phyloP scores from a whole-genome alignment of 2,888 invertebrate species.

The Capitulum mitella region DNA sequence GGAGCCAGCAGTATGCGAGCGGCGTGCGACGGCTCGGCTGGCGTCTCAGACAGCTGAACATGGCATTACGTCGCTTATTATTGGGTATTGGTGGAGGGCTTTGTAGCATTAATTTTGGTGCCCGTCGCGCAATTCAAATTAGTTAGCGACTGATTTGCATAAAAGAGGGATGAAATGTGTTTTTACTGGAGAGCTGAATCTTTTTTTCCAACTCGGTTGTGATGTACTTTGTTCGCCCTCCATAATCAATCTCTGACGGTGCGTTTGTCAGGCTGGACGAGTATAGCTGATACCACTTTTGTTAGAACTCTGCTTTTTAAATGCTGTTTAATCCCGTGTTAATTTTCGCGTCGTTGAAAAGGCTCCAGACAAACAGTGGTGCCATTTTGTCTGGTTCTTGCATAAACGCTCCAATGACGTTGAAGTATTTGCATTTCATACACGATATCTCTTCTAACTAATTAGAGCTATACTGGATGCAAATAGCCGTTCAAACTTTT shows the following conservation, averaged over 20 bases:
- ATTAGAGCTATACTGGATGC: conserved; percentile 19
- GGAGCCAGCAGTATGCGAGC: neutral
- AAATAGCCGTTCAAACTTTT: conserved; percentile 22
- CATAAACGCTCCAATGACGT: neutral
- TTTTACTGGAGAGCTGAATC: neutral
- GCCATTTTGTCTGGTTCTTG: neutral
- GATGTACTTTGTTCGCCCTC: no score
- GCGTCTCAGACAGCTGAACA: neutral
- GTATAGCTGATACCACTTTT: neutral
- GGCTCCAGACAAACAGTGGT: neutral
- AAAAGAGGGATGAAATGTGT: conserved; percentile 13
- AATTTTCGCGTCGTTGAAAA: neutral
- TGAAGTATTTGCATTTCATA: conserved; percentile 23
- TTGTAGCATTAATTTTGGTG: conserved; percentile 15
- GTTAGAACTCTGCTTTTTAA: neutral
- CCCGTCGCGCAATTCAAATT: neutral
- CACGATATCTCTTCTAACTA: conserved; percentile 25
- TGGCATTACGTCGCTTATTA: conserved; percentile 19
- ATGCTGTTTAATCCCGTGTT: neutral
- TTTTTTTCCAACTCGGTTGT: neutral
- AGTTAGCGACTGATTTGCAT: neutral
- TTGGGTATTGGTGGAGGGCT: conserved; percentile 21
- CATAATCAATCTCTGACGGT: no score
- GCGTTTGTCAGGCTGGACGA: no score
- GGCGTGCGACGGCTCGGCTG: neutral